Conservation (phyloP, 2,888 invertebrate genomes). For the Ochlodes sylvanus region DNA sequence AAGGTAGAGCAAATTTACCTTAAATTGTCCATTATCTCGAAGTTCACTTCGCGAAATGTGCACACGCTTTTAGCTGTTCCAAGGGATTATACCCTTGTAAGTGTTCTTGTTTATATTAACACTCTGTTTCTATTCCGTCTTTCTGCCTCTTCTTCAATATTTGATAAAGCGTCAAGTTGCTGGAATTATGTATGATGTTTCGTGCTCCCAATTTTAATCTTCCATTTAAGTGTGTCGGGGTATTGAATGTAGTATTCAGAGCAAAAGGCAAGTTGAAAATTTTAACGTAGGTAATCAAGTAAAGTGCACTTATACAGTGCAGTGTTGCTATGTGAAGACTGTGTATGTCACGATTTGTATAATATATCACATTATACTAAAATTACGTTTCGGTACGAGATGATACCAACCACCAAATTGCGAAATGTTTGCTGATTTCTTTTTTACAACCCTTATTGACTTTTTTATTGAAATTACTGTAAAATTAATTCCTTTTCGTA, state of each 20-base stretch:
- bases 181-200: constrained; percentile 15
- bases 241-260: constrained; percentile 1
- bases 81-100: constrained; percentile 47
- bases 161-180: constrained; percentile 23
- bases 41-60: constrained; percentile 31
- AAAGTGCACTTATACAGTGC: too few species aligned
- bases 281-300: too few species aligned
- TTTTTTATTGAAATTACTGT: too few species aligned
- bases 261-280: too few species aligned
- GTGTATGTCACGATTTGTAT: too few species aligned
- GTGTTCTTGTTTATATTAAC: constrained; percentile 38
- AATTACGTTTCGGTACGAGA: too few species aligned
- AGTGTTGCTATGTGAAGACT: too few species aligned
- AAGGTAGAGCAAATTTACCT: constrained; percentile 4
- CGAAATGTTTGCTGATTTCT: too few species aligned
- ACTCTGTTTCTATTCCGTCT: constrained; percentile 31
- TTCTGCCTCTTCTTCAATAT: constrained; percentile 27
- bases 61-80: constrained; percentile 35
- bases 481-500: too few species aligned
- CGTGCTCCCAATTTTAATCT: constrained; percentile 23
- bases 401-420: too few species aligned
- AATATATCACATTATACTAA: too few species aligned
- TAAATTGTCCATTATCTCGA: constrained; percentile 18
- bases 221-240: not conserved
- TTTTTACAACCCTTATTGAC: too few species aligned